Conservation (phyloP, 2,113 vertebrate species). For the Dolichotis patagonum region DNA sequence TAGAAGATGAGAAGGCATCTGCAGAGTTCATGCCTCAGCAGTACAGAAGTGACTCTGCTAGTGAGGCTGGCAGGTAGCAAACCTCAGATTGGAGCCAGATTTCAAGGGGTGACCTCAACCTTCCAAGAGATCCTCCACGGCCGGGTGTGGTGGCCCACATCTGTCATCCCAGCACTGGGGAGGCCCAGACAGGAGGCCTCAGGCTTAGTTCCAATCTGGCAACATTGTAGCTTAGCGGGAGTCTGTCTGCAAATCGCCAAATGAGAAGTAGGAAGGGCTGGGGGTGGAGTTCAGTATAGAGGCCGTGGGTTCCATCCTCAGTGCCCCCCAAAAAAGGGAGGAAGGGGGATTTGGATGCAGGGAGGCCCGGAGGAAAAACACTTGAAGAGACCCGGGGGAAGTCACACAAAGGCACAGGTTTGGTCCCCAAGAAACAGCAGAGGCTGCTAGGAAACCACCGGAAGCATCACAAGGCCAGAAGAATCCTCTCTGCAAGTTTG, state of each 20-base stretch:
- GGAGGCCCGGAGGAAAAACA: background rate
- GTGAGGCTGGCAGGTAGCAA: background rate
- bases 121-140: background rate
- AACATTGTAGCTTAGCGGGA: background rate
- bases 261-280: background rate
- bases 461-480: background rate
- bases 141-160: rapidly evolving
- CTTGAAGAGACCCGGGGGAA: background rate
- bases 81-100: background rate
- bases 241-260: background rate
- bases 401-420: background rate
- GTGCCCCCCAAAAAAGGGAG: background rate
- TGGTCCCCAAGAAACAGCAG: background rate
- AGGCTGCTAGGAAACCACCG: background rate
- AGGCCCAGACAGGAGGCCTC: background rate
- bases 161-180: background rate
- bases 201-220: background rate
- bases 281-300: background rate
- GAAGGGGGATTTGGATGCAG: background rate
- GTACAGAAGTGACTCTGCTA: background rate
- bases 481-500: background rate
- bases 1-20: background rate
- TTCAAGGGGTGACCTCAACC: background rate
- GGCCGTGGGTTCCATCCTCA: too few species aligned
- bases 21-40: background rate